A percentile compares a stretch with the other conserved stretches of the same genome.
These are phyloP conservation scores for Orchesella flavescens DNA, from an alignment of 2,888 invertebrate genomes.

Conservation along the genomic window DNA sequence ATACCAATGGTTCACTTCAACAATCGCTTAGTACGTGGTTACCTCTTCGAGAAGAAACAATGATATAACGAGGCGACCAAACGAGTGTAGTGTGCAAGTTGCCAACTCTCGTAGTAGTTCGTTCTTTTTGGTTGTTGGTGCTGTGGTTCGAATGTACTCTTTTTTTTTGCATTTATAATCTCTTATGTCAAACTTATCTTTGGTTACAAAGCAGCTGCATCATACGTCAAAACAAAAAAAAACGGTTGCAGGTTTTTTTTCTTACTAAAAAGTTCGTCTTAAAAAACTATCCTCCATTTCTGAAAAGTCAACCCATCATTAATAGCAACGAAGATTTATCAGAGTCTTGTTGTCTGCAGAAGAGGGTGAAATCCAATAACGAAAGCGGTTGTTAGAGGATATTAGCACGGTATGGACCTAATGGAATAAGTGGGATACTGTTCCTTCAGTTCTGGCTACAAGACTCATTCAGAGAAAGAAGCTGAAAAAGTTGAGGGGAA, in stretches of 20 bases:
- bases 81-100: neutral
- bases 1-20: constrained; percentile 52
- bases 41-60: constrained; percentile 62
- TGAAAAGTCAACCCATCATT: no score
- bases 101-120: neutral
- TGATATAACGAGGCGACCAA: constrained; percentile 22
- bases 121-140: neutral
- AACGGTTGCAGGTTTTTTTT: neutral
- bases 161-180: constrained; percentile 9
- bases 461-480: no score
- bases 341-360: no score
- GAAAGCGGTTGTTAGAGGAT: no score
- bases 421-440: no score
- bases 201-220: neutral
- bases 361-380: no score
- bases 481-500: no score
- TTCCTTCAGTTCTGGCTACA: no score
- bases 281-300: no score
- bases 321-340: no score
- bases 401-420: no score
- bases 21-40: constrained; percentile 61
- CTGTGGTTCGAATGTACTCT: neutral
- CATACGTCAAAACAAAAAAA: constrained; percentile 5
- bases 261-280: no score
- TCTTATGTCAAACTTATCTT: constrained; percentile 1